Conservation (phyloP, 1,140 invertebrate genomes). For the Macrobrachium nipponense region DNA sequence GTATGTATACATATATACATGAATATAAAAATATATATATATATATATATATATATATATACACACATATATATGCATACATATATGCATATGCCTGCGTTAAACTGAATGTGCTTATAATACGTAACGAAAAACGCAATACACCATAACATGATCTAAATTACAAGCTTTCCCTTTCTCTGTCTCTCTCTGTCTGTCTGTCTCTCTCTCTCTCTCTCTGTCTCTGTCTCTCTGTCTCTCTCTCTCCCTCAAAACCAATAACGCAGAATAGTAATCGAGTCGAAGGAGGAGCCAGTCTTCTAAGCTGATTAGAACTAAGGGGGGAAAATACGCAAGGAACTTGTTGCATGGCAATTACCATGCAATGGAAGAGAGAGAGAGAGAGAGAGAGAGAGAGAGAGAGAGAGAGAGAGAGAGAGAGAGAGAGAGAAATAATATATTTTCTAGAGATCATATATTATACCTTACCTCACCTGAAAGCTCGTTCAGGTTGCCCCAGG, state of each 20-base stretch:
- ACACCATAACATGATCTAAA: too few species aligned
- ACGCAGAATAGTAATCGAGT: too few species aligned
- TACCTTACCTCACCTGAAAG: background rate
- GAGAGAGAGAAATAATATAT: conserved; percentile 9
- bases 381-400: conserved; percentile 18
- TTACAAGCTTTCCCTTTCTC: too few species aligned
- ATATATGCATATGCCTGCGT: background rate
- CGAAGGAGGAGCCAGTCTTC: background rate
- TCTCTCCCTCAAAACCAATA: too few species aligned
- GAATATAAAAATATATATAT: background rate
- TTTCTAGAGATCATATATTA: background rate
- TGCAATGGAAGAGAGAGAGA: conserved; percentile 6
- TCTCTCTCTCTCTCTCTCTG: too few species aligned
- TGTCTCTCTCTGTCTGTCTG: background rate
- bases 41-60: background rate
- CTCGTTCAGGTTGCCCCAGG: too few species aligned
- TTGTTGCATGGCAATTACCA: background rate
- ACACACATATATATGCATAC: background rate
- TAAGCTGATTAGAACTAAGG: background rate
- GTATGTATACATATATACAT: conserved; percentile 1
- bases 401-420: conserved; percentile 18
- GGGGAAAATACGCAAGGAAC: background rate
- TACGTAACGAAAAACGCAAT: background rate
- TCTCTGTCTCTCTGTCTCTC: too few species aligned
- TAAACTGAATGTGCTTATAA: background rate